A percentile compares a stretch with the other conserved stretches of the same genome.
Evolutionary conservation across 92 coral and sea anemone genomes (phyloP).

Genomic region (Zoanthus sansibaricus): DNA sequence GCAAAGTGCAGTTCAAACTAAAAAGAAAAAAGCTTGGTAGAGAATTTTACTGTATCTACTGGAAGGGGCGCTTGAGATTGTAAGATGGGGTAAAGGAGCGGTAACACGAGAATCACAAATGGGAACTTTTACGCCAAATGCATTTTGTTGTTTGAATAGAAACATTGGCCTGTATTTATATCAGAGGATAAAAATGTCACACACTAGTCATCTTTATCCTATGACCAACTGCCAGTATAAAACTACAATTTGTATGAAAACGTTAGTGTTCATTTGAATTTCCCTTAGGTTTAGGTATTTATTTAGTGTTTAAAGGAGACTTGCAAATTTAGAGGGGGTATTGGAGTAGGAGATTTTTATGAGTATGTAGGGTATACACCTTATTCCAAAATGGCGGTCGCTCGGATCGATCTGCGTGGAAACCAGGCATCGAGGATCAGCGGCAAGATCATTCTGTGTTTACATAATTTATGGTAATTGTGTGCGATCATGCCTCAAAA

Average conservation of each 20-base stretch:
- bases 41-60: constrained; percentile 25
- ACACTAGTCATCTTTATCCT: neutral
- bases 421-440: neutral
- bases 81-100: constrained; percentile 29
- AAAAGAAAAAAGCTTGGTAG: constrained; percentile 1
- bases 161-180: neutral
- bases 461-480: neutral
- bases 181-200: neutral
- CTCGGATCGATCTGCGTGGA: neutral
- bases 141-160: constrained; percentile 30
- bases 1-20: neutral
- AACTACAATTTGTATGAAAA: constrained; percentile 8
- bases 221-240: neutral
- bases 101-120: constrained; percentile 26
- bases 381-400: constrained; percentile 11
- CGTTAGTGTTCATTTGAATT: neutral
- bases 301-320: too few species aligned
- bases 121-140: constrained; percentile 15
- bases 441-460: neutral
- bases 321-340: too few species aligned
- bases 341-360: too few species aligned
- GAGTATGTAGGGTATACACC: neutral
- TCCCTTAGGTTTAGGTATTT: too few species aligned
- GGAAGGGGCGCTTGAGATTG: constrained; percentile 21
- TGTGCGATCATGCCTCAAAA: constrained; percentile 45